Percentiles rank a stretch among this genome's conserved stretches.
phyloP scores from a whole-genome alignment of 2,888 invertebrate genomes.

The Calephelis perditalis region DNA sequence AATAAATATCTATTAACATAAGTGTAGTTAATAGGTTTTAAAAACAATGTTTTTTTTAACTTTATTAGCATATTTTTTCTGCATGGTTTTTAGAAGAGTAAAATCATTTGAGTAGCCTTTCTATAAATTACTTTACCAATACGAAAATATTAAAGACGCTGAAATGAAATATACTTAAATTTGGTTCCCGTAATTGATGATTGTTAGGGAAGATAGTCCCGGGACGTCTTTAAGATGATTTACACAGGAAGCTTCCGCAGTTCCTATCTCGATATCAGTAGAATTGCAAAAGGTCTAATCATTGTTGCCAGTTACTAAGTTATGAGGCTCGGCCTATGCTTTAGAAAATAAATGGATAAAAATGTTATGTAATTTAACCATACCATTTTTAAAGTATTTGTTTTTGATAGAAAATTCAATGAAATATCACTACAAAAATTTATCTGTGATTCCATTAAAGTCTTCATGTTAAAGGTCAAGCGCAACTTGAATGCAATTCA shows the following conservation, averaged over 20 bases:
- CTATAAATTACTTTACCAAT: background rate
- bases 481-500: no score
- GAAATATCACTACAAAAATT: no score
- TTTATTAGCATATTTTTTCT: background rate
- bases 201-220: constrained; percentile 14
- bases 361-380: background rate
- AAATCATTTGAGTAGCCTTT: background rate
- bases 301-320: constrained; percentile 2
- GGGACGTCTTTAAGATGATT: constrained; percentile 27
- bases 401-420: no score
- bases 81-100: background rate
- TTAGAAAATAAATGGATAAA: background rate
- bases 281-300: constrained; percentile 7
- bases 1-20: no score
- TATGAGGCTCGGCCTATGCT: background rate
- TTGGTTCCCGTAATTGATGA: constrained; percentile 16
- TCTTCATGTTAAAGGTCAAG: no score
- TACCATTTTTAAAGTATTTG: no score
- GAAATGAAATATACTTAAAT: constrained; percentile 12
- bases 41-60: no score
- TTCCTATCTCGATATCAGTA: constrained; percentile 1
- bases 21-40: no score
- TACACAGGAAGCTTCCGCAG: constrained; percentile 28
- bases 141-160: background rate
- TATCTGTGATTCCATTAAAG: no score